Evolutionary conservation across 2,888 invertebrate genomes (phyloP).

Genomic region (Scaptodrosophila latifasciaeformis): DNA sequence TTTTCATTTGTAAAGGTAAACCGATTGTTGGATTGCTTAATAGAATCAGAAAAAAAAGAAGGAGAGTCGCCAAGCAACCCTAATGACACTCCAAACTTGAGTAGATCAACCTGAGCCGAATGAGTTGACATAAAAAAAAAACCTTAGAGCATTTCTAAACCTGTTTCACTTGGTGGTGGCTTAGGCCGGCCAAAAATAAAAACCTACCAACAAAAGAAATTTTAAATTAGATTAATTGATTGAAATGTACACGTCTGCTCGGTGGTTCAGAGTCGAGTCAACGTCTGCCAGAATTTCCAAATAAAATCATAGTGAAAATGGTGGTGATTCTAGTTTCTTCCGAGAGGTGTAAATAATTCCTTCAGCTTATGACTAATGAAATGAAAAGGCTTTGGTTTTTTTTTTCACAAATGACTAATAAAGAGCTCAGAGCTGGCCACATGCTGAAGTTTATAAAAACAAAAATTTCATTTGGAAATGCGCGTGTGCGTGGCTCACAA

Average conservation of each 20-base stretch:
- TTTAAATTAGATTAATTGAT: slow-evolving; percentile 74
- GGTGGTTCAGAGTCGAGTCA: slow-evolving; percentile 20
- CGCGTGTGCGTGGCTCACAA: slow-evolving; percentile 61
- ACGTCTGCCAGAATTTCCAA: too few relatives aligned
- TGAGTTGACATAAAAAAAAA: slow-evolving; percentile 16
- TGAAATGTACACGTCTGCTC: slow-evolving; percentile 54
- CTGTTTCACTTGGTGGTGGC: slow-evolving; percentile 60
- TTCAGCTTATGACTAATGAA: slow-evolving; percentile 71
- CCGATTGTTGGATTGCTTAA: slow-evolving; percentile 16
- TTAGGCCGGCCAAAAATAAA: slow-evolving; percentile 12
- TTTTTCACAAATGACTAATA: slow-evolving; percentile 47
- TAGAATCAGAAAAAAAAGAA: too few relatives aligned
- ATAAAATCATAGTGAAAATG: too few relatives aligned
- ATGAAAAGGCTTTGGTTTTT: slow-evolving; percentile 36
- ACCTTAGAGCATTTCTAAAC: slow-evolving; percentile 28
- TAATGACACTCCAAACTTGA: slow-evolving; percentile 46
- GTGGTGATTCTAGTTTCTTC: slow-evolving; percentile 24
- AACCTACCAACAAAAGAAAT: slow-evolving; percentile 53
- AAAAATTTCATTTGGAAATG: too few relatives aligned
- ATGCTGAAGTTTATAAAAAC: slow-evolving; percentile 48
- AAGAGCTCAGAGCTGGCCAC: slow-evolving; percentile 45
- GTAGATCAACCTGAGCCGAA: slow-evolving; percentile 37
- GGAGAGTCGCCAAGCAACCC: slow-evolving; percentile 32
- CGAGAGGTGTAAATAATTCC: slow-evolving; percentile 71
- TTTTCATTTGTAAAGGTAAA: slow-evolving; percentile 25